Evolutionary conservation across 2,113 vertebrate species (phyloP).

Genomic region (Phaethornis superciliosus): DNA sequence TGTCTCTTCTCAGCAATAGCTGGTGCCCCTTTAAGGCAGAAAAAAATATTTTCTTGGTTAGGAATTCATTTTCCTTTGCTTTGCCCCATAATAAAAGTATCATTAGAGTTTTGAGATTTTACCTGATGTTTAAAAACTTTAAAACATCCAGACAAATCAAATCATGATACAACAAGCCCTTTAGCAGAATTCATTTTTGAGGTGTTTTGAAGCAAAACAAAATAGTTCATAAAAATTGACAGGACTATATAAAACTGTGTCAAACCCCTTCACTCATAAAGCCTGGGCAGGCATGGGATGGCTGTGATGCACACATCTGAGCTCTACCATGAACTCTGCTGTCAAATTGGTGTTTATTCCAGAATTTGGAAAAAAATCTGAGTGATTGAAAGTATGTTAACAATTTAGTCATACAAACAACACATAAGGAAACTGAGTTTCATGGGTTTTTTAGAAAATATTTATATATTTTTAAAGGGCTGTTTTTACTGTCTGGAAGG

Average conservation of each 20-base stretch:
- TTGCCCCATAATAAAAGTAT: neutral
- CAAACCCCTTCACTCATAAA: neutral
- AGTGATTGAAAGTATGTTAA: neutral
- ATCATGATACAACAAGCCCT: slow-evolving; percentile 38
- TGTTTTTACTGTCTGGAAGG: slow-evolving; percentile 34
- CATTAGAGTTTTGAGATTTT: slow-evolving; percentile 31
- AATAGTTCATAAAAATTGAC: neutral
- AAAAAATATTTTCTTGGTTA: neutral
- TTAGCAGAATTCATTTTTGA: slow-evolving; percentile 21
- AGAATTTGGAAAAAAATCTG: neutral
- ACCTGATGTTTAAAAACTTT: slow-evolving; percentile 16
- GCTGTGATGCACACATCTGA: neutral
- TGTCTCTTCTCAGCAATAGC: slow-evolving; percentile 72
- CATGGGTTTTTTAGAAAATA: slow-evolving; percentile 12
- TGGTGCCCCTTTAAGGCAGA: slow-evolving; percentile 72
- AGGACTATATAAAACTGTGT: slow-evolving; percentile 19
- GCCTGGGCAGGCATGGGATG: neutral
- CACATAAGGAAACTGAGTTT: slow-evolving; percentile 22
- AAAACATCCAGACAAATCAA: slow-evolving; percentile 23
- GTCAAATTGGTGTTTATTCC: neutral
- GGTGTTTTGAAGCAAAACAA: slow-evolving; percentile 19
- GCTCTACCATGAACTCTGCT: neutral
- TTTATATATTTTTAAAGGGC: slow-evolving; percentile 53
- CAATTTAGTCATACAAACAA: slow-evolving; percentile 1
- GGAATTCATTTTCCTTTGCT: slow-evolving; percentile 20